A percentile compares a stretch with the other conserved stretches of the same genome.
Evolutionary conservation across 2,888 invertebrate species (phyloP).

Genomic region (Chesias legatella): DNA sequence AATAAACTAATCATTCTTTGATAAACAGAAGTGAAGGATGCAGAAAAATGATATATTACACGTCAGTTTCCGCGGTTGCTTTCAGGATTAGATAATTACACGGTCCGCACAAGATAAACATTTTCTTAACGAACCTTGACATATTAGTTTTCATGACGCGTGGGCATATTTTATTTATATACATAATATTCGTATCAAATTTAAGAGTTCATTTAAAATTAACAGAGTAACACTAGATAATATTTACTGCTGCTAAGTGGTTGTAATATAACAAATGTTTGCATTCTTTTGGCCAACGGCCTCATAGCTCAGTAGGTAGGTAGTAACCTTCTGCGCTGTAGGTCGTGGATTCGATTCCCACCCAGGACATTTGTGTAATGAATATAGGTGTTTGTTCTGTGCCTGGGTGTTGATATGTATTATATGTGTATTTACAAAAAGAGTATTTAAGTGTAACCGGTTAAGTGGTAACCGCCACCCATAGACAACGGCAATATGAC

Average conservation of each 20-base stretch:
- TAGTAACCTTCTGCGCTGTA: too few species aligned
- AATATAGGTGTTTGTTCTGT: too few species aligned
- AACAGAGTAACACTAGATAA: conserved; percentile 10
- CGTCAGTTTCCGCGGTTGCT: conserved; percentile 39
- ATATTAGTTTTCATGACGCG: conserved; percentile 56
- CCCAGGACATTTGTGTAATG: too few species aligned
- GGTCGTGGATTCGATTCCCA: too few species aligned
- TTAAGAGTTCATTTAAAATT: conserved; percentile 28
- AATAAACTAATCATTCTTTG: conserved; percentile 12
- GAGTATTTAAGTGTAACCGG: too few species aligned
- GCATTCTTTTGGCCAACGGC: too few species aligned
- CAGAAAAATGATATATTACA: conserved; percentile 30
- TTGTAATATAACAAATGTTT: too few species aligned
- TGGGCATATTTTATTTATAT: conserved; percentile 53
- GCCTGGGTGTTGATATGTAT: too few species aligned
- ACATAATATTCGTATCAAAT: conserved; percentile 32
- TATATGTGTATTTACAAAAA: too few species aligned
- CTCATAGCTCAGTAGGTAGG: too few species aligned
- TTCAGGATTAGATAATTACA: conserved; percentile 50
- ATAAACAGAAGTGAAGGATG: conserved; percentile 18
- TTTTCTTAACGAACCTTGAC: conserved; percentile 63
- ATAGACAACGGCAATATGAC: too few species aligned
- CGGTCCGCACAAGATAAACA: conserved; percentile 47
- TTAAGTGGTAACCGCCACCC: too few species aligned
- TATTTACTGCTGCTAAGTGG: conserved; percentile 1